Conservation (phyloP, 2,113 vertebrate species). For the Arothron firmamentum region DNA sequence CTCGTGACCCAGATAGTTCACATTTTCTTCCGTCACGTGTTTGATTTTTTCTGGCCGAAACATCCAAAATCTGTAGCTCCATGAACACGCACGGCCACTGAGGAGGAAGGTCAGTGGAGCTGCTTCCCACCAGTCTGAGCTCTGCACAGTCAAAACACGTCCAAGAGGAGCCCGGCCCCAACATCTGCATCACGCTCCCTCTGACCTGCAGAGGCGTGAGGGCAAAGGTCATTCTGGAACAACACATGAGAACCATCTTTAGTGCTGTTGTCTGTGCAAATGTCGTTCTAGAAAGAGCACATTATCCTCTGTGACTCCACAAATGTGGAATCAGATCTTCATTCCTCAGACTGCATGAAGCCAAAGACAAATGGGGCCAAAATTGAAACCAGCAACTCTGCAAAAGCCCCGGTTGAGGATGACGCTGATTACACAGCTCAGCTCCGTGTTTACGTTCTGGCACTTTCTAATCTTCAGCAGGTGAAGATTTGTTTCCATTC, state of each 20-base stretch:
- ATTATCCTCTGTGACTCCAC: neutral
- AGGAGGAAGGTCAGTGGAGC: slow-evolving; percentile 22
- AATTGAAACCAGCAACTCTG: slow-evolving; percentile 23
- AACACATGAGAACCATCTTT: neutral
- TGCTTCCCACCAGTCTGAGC: slow-evolving; percentile 20
- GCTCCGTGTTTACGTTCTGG: slow-evolving; percentile 15
- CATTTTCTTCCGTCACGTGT: slow-evolving; percentile 27
- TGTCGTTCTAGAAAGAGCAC: neutral
- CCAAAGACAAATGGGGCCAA: slow-evolving; percentile 3
- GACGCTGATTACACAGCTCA: slow-evolving; percentile 25
- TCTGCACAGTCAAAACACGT: slow-evolving; percentile 32
- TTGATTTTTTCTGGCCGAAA: slow-evolving; percentile 23
- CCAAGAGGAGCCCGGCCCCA: slow-evolving; percentile 42
- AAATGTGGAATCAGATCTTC: neutral
- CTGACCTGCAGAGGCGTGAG: no score
- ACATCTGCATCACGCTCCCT: slow-evolving; percentile 11
- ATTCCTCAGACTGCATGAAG: slow-evolving; percentile 10
- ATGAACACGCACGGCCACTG: slow-evolving; percentile 9
- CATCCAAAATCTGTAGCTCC: slow-evolving; percentile 25
- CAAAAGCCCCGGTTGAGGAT: slow-evolving; percentile 10
- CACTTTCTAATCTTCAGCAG: slow-evolving; percentile 26
- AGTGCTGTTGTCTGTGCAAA: neutral
- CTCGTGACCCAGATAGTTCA: slow-evolving; percentile 45
- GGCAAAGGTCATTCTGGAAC: neutral
- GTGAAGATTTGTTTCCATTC: slow-evolving; percentile 16